Base-by-base conservation (phyloP, 2,797 vertebrate species). In the Gobionotothen gibberifrons region DNA sequence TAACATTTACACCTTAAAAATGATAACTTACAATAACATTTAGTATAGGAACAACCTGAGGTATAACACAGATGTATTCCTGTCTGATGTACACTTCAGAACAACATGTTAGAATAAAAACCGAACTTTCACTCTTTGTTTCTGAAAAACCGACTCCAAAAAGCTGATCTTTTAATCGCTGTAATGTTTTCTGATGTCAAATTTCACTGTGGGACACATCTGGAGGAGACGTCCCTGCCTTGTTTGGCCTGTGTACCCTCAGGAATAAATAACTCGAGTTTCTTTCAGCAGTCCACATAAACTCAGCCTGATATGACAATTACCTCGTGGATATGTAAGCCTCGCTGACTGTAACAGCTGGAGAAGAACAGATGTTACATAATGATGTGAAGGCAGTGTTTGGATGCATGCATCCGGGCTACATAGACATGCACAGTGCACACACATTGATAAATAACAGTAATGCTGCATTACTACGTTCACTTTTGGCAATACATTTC, bases 321-420 rank as follows among this genome's bases (percentile, higher is more conserved):
- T 10, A 22, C 5, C 39, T 32, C n/a, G 52, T 42, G 29, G 17
- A 52, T 29, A 12, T 51, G 47, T 52, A 46, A 22, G 6, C 40
- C 3, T 44, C 16, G n/a, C n/a, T 22, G 22, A 65, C 22, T 52
- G 59, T 43, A 73, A 77, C 71, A 67, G 75, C 66, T 78, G 72
- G 54, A 64, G 43, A 6, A 29, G 21, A 51, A 32, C 72, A 55
- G 62, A 63, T 59, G 62, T 78, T 72, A 64, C 54, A 16, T 60
- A 75, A 75, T 36, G 63, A 69, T 9, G 57, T n/a, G 29, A 63
- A 19, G 39, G 40, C 32, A 3, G 42, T 29, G 67, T 48, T 69
- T 56, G 14, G 9, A 65, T 1, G 5, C 36, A 15, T 43, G 26
- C n/a, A 43, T 53, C 67, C 47, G 46, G 52, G 9, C 32, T 9